Conservation (phyloP, 1,140 invertebrate genomes). For the Probaryconus sp. region DNA sequence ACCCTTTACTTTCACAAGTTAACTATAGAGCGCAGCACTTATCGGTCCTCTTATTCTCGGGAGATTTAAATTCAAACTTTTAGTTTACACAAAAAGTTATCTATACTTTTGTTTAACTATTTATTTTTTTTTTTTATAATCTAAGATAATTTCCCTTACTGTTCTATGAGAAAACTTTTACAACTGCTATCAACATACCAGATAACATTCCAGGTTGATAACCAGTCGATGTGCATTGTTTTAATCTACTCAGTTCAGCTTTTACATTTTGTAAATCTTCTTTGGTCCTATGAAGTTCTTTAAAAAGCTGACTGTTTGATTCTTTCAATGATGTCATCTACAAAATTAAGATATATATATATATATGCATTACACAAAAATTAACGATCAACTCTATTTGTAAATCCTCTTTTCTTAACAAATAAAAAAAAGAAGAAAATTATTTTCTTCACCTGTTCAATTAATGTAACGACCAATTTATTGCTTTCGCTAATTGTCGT, state of each 20-base stretch:
- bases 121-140: background rate
- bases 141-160: background rate
- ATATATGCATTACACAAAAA: too few species aligned
- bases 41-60: too few species aligned
- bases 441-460: constrained; percentile 80
- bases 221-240: constrained; percentile 72
- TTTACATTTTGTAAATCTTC: constrained; percentile 77
- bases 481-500: constrained; percentile 76
- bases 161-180: constrained; percentile 6
- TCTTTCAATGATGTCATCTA: constrained; percentile 78
- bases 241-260: constrained; percentile 73
- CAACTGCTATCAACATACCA: constrained; percentile 63
- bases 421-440: too few species aligned
- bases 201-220: constrained; percentile 86
- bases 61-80: too few species aligned
- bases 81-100: too few species aligned
- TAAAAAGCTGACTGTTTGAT: constrained; percentile 78
- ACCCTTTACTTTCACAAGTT: too few species aligned
- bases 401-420: too few species aligned
- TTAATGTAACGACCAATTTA: constrained; percentile 76
- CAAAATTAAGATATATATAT: constrained; percentile 15
- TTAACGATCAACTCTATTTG: too few species aligned
- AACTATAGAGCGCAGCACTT: too few species aligned
- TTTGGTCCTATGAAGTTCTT: constrained; percentile 78
- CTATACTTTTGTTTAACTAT: too few species aligned